Conservation (phyloP, 2,888 invertebrate species). For the Oegoconia quadripuncta region DNA sequence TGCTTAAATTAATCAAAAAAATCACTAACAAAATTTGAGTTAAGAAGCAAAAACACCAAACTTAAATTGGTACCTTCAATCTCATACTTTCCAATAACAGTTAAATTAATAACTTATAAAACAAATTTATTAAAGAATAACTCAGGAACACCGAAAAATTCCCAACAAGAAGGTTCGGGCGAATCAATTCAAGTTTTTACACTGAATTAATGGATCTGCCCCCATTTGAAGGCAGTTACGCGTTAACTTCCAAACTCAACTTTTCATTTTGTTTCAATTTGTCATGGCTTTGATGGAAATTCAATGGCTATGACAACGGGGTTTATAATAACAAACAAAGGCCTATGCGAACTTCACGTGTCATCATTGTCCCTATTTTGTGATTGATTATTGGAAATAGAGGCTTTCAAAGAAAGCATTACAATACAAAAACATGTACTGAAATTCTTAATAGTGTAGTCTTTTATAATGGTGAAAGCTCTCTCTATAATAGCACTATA, state of each 20-base stretch:
- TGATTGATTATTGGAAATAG: conserved; percentile 21
- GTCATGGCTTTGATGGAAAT: conserved; percentile 59
- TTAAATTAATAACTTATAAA: conserved; percentile 43
- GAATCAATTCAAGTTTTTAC: conserved; percentile 67
- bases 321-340: conserved; percentile 52
- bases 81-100: too few relatives aligned
- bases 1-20: too few relatives aligned
- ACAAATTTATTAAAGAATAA: conserved; percentile 27
- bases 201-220: conserved; percentile 64
- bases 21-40: too few relatives aligned
- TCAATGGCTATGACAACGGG: conserved; percentile 55
- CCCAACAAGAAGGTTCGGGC: conserved; percentile 45
- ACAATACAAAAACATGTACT: too few relatives aligned
- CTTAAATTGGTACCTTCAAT: too few relatives aligned
- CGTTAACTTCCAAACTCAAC: conserved; percentile 56
- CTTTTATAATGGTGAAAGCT: too few relatives aligned
- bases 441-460: too few relatives aligned
- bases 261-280: conserved; percentile 71
- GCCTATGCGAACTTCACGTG: conserved; percentile 38
- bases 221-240: conserved; percentile 49
- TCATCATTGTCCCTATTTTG: conserved; percentile 23
- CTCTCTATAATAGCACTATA: too few relatives aligned
- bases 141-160: conserved; percentile 26
- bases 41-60: too few relatives aligned
- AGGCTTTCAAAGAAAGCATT: too few relatives aligned